phyloP scores from a whole-genome alignment of 2,888 invertebrate genomes.

The Torymus auratus region DNA sequence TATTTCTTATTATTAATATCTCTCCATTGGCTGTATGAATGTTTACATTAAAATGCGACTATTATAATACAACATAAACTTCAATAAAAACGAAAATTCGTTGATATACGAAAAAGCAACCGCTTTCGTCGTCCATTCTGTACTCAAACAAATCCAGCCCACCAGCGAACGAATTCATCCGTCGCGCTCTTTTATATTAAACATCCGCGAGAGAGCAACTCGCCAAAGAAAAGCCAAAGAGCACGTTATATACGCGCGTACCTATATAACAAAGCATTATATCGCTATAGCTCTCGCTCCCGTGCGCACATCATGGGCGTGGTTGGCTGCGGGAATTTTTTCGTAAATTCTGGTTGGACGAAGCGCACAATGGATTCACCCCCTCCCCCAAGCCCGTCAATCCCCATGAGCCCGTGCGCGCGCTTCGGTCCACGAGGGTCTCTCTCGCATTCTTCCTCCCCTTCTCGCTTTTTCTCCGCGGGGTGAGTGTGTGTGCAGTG shows the following conservation, averaged over 20 bases:
- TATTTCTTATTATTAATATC: too few species aligned
- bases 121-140: not conserved
- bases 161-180: slow-evolving; percentile 12
- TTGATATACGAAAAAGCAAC: not conserved
- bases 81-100: not conserved
- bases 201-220: too few species aligned
- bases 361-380: slow-evolving; percentile 58
- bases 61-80: too few species aligned
- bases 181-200: not conserved
- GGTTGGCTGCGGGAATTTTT: slow-evolving; percentile 61
- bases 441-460: slow-evolving; percentile 28
- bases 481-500: slow-evolving; percentile 19
- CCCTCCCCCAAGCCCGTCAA: slow-evolving; percentile 13
- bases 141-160: not conserved
- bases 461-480: slow-evolving; percentile 43
- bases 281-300: too few species aligned
- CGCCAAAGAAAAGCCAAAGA: not conserved
- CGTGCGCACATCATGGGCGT: slow-evolving; percentile 30
- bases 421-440: slow-evolving; percentile 34
- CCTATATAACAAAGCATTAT: slow-evolving; percentile 23
- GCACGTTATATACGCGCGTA: not conserved
- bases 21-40: too few species aligned
- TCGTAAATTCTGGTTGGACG: slow-evolving; percentile 71
- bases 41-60: too few species aligned
- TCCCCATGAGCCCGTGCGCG: slow-evolving; percentile 8